Evolutionary conservation across 2,113 vertebrate genomes (phyloP).

Genomic region (Eurypyga helias): DNA sequence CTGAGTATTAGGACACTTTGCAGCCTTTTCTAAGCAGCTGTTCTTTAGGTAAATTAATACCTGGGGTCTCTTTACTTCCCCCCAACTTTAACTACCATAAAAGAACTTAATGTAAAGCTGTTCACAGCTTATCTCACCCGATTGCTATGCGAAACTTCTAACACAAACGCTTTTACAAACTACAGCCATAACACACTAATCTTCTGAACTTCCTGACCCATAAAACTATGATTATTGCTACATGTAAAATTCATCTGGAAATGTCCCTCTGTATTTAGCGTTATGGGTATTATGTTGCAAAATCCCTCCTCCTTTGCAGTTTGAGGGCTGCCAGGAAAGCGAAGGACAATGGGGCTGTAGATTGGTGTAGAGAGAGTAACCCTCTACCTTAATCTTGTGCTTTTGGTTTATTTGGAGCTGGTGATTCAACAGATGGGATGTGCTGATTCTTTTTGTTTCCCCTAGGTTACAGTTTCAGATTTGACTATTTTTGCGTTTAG

Average conservation of each 20-base stretch:
- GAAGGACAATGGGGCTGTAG: not conserved
- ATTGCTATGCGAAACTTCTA: constrained; percentile 74
- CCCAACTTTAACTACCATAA: constrained; percentile 63
- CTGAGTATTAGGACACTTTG: constrained; percentile 38
- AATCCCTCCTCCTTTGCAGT: not conserved
- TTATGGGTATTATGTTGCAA: constrained; percentile 14
- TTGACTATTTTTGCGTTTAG: not conserved
- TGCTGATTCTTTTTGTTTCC: not conserved
- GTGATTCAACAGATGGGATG: not conserved
- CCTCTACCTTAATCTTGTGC: not conserved
- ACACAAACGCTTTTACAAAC: constrained; percentile 71
- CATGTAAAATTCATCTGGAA: constrained; percentile 61
- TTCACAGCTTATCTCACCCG: constrained; percentile 73
- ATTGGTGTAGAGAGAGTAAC: not conserved
- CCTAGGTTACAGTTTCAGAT: not conserved
- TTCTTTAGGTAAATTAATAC: constrained; percentile 79
- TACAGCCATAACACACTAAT: constrained; percentile 74
- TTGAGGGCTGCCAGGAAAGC: not conserved
- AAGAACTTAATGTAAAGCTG: constrained; percentile 70
- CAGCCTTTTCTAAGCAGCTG: constrained; percentile 73
- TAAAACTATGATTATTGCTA: constrained; percentile 69
- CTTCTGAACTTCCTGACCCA: constrained; percentile 76
- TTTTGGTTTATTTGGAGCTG: not conserved
- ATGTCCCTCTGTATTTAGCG: not conserved
- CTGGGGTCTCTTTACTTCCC: constrained; percentile 72